Evolutionary conservation across 2,113 vertebrate species (phyloP), one percentile per base, ranked within the genome.

Genomic region (Galemys pyrenaicus): DNA sequence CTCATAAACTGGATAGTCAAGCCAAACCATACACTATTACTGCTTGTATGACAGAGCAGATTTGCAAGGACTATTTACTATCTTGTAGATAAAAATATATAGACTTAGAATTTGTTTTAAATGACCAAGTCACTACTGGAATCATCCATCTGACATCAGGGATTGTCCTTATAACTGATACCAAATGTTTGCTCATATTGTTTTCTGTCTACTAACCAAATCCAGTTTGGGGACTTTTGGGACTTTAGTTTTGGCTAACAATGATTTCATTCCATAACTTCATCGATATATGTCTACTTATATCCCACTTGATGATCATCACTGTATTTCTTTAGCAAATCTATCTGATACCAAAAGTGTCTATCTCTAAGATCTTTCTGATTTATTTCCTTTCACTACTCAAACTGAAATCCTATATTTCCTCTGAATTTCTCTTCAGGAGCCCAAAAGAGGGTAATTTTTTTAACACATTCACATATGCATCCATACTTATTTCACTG

Each of bases 241-340:
- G 9, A 51, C 67, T 68, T 84, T 30, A 71, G 13, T 81, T 6
- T 89, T 92, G 62, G 2, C 70, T 70, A 54, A 30, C 56, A 35
- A 81, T 70, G 13, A 87, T 58, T 46, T 78, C 39, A 62, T 46
- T 30, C 39, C 44, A 58, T 65, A 84, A 75, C 28, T 68, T 51
- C 32, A 80, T 37, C 87, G 56, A 67, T 49, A 74, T 58, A 58
- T 51, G 65, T 73, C 73, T 17, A 81, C 75, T 75, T 80, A 67
- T 62, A 70, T 92, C 87, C 9, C 81, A 54, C 3, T 82, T 26
- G 75, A 70, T 70, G 46, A 95, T 94, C 90, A 32, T 82, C 54
- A 56, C 17, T 91, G 1, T 32, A 49, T 22, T 54, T 2, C 0
- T 60, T 3, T 0, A 0, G 28, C n/a, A 80, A 32, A 84, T 32